A percentile compares a stretch with the other conserved stretches of the same genome.
phyloP scores from a whole-genome alignment of 2,888 invertebrate species.

The Sphaerophoria taeniata region DNA sequence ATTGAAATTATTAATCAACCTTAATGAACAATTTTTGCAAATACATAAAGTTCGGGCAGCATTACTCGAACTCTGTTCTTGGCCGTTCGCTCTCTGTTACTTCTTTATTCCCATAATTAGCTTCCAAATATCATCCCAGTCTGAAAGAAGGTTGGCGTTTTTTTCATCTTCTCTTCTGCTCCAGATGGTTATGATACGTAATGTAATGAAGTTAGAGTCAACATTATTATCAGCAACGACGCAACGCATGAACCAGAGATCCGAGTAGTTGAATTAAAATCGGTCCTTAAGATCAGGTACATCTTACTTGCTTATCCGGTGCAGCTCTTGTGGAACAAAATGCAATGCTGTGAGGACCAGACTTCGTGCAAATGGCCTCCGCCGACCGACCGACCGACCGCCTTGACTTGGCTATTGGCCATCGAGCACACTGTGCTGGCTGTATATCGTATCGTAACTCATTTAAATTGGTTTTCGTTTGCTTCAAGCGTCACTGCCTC shows the following conservation, averaged over 20 bases:
- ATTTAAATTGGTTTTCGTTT: conserved; percentile 72
- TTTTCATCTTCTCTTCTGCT: conserved; percentile 1
- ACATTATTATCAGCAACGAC: conserved; percentile 49
- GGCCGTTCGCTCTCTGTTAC: not conserved
- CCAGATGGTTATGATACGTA: not conserved
- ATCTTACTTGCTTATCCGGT: conserved; percentile 10
- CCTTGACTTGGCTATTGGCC: conserved; percentile 18
- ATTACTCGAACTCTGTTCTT: too few relatives aligned
- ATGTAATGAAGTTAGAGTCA: conserved; percentile 39
- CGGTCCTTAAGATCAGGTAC: conserved; percentile 58
- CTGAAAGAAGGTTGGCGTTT: not conserved
- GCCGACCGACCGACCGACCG: conserved; percentile 28
- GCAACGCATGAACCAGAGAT: conserved; percentile 9
- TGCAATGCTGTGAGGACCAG: not conserved
- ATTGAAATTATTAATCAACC: conserved; percentile 66
- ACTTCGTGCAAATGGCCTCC: conserved; percentile 19
- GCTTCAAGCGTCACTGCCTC: conserved; percentile 59
- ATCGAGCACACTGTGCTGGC: not conserved
- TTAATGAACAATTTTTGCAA: conserved; percentile 44
- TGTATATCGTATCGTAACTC: conserved; percentile 62
- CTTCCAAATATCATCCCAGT: conserved; percentile 23
- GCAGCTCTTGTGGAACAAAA: not conserved
- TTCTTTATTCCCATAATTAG: conserved; percentile 55
- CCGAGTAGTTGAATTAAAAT: conserved; percentile 69
- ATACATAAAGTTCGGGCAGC: conserved; percentile 7